Evolutionary conservation across 2,113 vertebrate genomes (phyloP).

Genomic region (Hippocampus comes): DNA sequence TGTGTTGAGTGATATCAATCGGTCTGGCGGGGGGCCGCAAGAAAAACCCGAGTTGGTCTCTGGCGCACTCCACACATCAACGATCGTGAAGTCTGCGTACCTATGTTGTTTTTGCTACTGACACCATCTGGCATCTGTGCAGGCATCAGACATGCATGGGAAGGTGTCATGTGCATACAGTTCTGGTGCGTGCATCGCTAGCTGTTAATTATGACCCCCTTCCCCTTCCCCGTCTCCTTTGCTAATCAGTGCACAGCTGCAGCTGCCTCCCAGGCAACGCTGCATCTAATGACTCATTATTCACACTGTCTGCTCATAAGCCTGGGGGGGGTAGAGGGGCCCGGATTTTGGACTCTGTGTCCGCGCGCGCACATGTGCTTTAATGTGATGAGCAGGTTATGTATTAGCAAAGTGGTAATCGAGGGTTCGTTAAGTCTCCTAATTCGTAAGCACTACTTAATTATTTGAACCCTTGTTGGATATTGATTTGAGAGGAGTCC

Average conservation of each 20-base stretch:
- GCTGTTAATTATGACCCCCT: constrained; percentile 49
- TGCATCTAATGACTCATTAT: constrained; percentile 67
- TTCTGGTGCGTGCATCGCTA: constrained; percentile 39
- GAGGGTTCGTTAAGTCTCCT: constrained; percentile 47
- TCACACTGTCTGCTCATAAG: constrained; percentile 60
- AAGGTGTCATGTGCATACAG: constrained; percentile 23
- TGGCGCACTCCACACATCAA: background rate
- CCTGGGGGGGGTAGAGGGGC: constrained; percentile 33
- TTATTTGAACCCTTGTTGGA: constrained; percentile 60
- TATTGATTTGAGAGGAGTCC: constrained; percentile 33
- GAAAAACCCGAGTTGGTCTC: background rate
- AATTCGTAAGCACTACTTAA: constrained; percentile 58
- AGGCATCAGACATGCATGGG: background rate
- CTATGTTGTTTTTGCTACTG: constrained; percentile 10
- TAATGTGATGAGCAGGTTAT: constrained; percentile 44
- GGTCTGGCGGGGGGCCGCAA: too few relatives aligned
- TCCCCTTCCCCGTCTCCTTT: constrained; percentile 19
- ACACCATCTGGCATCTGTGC: constrained; percentile 26
- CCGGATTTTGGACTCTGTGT: constrained; percentile 24
- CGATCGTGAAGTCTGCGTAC: background rate
- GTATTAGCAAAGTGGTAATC: constrained; percentile 52
- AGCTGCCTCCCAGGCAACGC: constrained; percentile 41
- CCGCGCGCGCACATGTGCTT: constrained; percentile 17
- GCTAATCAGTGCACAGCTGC: constrained; percentile 65
- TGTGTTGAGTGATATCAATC: too few relatives aligned